These are phyloP conservation scores for human DNA, from an alignment of 2,113 vertebrate species.

Conservation along the genomic window GRCh38 chr18:38879001-38879500, in stretches of 20 bases:
- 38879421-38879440: background rate
- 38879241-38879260: background rate
- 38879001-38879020: background rate
- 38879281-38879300: background rate
- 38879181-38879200: background rate
- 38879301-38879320: background rate
- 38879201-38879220: background rate
- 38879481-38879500: background rate
- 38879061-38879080: background rate
- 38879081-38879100: background rate
- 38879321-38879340: background rate
- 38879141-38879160: background rate
- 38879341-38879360: background rate
- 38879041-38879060: background rate
- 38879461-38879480: background rate
- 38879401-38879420: too few species aligned
- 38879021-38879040: background rate
- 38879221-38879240: background rate
- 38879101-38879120: background rate
- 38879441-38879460: background rate
- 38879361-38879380: too few species aligned
- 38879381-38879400: too few species aligned
- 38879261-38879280: background rate
- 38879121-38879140: background rate
- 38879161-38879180: background rate